phyloP scores from a whole-genome alignment of 2,113 vertebrate genomes.

The Oreotrochilus melanogaster region DNA sequence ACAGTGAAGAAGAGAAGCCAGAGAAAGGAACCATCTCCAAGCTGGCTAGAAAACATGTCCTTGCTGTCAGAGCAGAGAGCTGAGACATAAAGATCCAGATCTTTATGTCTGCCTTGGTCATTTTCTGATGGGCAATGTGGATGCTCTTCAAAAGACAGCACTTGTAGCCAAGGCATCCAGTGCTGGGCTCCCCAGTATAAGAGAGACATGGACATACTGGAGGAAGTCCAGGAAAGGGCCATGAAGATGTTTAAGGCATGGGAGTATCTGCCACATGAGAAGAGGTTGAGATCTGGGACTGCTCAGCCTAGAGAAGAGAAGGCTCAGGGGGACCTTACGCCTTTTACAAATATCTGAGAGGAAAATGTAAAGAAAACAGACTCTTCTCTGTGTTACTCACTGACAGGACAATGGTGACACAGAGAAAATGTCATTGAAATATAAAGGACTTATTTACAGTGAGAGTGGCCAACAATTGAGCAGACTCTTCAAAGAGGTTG shows the following conservation, averaged over 20 bases:
- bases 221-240: not conserved
- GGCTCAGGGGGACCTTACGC: not conserved
- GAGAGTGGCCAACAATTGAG: not conserved
- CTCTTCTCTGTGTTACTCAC: not conserved
- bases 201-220: not conserved
- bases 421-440: not conserved
- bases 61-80: accelerated
- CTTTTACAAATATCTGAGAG: not conserved
- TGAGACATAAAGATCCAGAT: not conserved
- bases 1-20: not conserved
- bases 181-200: not conserved
- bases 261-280: not conserved
- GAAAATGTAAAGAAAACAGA: not conserved
- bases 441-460: not conserved
- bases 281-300: not conserved
- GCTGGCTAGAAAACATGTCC: not conserved
- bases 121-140: not conserved
- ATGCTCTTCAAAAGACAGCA: not conserved
- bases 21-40: not conserved
- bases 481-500: not conserved
- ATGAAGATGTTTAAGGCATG: not conserved
- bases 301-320: not conserved
- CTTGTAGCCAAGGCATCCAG: not conserved
- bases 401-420: not conserved
- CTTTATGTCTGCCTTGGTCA: not conserved